Base-by-base conservation (phyloP, 2,113 vertebrate species). In the Chaetodon trifascialis region DNA sequence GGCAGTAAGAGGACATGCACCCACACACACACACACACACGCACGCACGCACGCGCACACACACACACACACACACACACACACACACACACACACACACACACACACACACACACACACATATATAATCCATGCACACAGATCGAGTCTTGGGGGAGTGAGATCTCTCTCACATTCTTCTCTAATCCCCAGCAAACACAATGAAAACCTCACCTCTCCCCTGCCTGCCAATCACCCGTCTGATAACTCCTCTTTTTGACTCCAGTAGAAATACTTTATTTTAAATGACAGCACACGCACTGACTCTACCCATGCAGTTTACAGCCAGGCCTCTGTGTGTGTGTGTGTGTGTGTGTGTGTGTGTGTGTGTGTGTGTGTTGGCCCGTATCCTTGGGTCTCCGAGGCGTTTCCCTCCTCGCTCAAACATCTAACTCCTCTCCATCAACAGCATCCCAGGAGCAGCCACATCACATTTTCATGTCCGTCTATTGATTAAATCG, bases 201-300 rank as follows among this genome's bases (percentile, higher is more conserved):
- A 76, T 86, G 44, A 67, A 84, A 87, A 80, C 54, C 79, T 83
- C 82, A 77, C 68, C 85, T 76, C 64, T 64, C 79, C 63, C 25
- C 80, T 60, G 60, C 65, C 85, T 92, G 91, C 47, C 90, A 91
- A 87, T 91, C 91, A 90, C 38, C 17, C 7, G 66, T 42, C 69
- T 69, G 80, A 89, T 88, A 83, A 47, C 80, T 74, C 59, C 62
- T 54, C 60, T 76, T 83, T 79, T 82, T 71, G 51, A 84, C 73
- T 88, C 85, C 55, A 51, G 59, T 59, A 59, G 74, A 85, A 67
- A 79, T 58, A 49, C 51, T 76, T 73, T 38, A 75, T 72, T 90
- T 79, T 44, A 82, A 86, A 84, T 67, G 55, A 83, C 83, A 77
- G 62, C 34, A 21, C 62, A 87, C 42, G 73, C 54, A 63, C 49